A percentile compares a stretch with the other conserved stretches of the same genome.
phyloP scores from a whole-genome alignment of 2,113 vertebrate genomes.

The Mixornis gularis region DNA sequence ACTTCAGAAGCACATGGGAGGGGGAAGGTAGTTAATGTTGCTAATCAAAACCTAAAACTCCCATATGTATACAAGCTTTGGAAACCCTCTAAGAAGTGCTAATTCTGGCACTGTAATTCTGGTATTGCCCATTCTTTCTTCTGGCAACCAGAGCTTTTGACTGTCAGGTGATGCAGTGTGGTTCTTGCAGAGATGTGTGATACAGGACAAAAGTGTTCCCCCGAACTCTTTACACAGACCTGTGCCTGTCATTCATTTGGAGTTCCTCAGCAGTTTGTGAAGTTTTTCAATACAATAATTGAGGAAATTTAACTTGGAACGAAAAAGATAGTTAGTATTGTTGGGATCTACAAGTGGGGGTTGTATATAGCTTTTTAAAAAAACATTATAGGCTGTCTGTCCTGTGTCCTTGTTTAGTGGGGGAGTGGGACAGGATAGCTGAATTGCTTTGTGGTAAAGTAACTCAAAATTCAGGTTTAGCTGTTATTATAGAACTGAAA shows the following conservation, averaged over 20 bases:
- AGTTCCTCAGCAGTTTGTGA: background rate
- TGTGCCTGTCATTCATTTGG: background rate
- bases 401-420: background rate
- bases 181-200: background rate
- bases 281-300: background rate
- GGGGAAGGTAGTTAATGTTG: background rate
- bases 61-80: background rate
- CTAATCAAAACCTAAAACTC: background rate
- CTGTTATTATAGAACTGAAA: background rate
- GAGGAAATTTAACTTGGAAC: background rate
- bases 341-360: background rate
- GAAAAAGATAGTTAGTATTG: background rate
- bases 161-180: background rate
- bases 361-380: background rate
- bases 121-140: background rate
- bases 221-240: background rate
- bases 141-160: background rate
- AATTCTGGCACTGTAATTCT: background rate
- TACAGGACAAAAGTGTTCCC: background rate
- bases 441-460: background rate
- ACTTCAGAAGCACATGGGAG: background rate
- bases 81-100: background rate
- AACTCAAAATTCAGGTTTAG: background rate
- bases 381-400: rapidly evolving
- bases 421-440: background rate